Base-by-base conservation (phyloP, 1,140 invertebrate genomes). In the Teleopsis dalmanni region DNA sequence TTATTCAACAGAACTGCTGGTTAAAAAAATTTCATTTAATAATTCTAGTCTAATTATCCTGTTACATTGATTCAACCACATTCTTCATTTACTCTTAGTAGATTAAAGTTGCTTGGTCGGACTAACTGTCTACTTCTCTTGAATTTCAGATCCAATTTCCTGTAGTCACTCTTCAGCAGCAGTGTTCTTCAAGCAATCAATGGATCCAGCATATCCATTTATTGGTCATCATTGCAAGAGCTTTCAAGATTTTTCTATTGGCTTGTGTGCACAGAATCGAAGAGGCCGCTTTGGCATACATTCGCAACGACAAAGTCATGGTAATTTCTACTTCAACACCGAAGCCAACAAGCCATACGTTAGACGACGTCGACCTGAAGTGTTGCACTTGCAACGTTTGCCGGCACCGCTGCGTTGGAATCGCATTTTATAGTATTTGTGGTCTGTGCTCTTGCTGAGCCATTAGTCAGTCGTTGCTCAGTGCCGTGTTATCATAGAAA, bases 121-220 rank as follows among this genome's bases (percentile, higher is more conserved):
- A 9, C 3, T 1, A 5, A 44, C 2, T 11, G 34, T 41, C 22
- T 41, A 41, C 19, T n/a, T n/a, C n/a, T n/a, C n/a, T n/a, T n/a
- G n/a, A n/a, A n/a, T 3, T 10, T 18, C 13, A 69, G 64, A 67
- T 59, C 59, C 62, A 81, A 83, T 84, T 49, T 76, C 78, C 19
- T 88, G 85, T 62, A 87, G 85, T 53, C 85, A 88, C 55, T 80
- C 78, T 47, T 71, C 83, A 43, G 76, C 84, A 0, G 78, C 79
- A 29, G 66, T 78, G 22, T 87, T 80, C 59, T 87, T 81, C 50
- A 77, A 73, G 1, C 81, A 85, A 62, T 84, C 83, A 10, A 80
- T 88, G 48, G 63, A 75, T 25, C 73, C 75, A 3, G 64, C 73
- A 22, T 69, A 65, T 25, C 76, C 76, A 3, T 81, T 85, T 51